phyloP scores from a whole-genome alignment of 1,140 invertebrate genomes.

The Maconellicoccus hirsutus region DNA sequence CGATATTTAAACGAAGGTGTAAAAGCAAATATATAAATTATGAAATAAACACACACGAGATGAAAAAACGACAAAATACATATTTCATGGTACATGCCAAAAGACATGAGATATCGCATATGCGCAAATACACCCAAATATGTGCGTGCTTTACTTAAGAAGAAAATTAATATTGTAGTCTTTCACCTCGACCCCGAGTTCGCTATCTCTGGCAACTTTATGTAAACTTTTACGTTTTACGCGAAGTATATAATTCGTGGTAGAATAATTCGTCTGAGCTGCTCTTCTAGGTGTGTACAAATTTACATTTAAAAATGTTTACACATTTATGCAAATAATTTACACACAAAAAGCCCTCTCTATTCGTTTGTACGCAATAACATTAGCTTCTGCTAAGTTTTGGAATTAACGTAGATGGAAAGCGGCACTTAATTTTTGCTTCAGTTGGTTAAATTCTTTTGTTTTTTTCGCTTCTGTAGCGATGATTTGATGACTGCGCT shows the following conservation, averaged over 20 bases:
- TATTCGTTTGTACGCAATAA: background rate
- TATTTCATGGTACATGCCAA: too few relatives aligned
- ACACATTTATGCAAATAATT: background rate
- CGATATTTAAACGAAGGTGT: too few relatives aligned
- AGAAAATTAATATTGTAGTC: background rate
- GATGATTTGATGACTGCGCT: background rate
- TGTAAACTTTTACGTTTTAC: too few relatives aligned
- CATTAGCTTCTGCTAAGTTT: background rate
- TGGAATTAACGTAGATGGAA: background rate
- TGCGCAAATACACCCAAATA: background rate
- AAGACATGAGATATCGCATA: too few relatives aligned
- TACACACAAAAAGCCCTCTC: background rate
- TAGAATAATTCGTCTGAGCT: background rate
- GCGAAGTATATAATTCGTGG: too few relatives aligned
- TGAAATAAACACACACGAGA: too few relatives aligned
- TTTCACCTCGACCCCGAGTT: background rate
- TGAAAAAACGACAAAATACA: too few relatives aligned
- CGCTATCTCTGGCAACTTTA: background rate
- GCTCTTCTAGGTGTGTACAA: background rate
- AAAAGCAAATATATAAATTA: too few relatives aligned
- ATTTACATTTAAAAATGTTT: constrained; percentile 10
- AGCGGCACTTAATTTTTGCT: too few relatives aligned
- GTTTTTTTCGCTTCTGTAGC: background rate
- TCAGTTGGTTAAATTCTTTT: too few relatives aligned
- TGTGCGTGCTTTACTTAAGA: too few relatives aligned